These are phyloP conservation scores for Agapostemon virescens DNA, from an alignment of 2,888 invertebrate genomes.

Conservation along the genomic window DNA sequence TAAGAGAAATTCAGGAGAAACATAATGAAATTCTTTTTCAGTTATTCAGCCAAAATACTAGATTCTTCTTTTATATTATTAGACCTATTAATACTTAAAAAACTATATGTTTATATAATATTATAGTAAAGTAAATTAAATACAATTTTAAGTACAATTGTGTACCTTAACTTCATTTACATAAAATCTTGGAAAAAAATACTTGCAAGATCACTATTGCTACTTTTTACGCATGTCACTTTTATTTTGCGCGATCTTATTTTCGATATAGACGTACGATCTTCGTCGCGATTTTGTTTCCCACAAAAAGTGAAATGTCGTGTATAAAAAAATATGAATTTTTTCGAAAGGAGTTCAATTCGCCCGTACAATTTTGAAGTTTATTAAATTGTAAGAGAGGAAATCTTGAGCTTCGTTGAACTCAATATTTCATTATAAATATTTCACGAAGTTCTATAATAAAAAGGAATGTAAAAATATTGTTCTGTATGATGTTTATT, in stretches of 20 bases:
- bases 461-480: conserved; percentile 64
- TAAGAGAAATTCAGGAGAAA: conserved; percentile 43
- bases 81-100: conserved; percentile 54
- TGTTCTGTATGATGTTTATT: conserved; percentile 22
- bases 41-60: conserved; percentile 42
- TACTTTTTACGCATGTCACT: conserved; percentile 36
- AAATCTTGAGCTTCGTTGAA: conserved; percentile 10
- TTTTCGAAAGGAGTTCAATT: conserved; percentile 22
- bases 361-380: conserved; percentile 15
- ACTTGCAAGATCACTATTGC: conserved; percentile 42
- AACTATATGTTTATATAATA: conserved; percentile 49
- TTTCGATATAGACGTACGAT: conserved; percentile 29
- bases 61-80: conserved; percentile 44
- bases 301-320: conserved; percentile 34
- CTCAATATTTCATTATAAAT: conserved; percentile 25
- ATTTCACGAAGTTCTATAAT: conserved; percentile 37
- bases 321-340: conserved; percentile 51
- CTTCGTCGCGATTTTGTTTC: conserved; percentile 21
- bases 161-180: conserved; percentile 51
- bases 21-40: conserved; percentile 37
- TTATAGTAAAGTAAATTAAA: conserved; percentile 55
- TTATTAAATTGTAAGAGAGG: conserved; percentile 24
- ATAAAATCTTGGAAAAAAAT: conserved; percentile 58
- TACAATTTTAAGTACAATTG: conserved; percentile 65
- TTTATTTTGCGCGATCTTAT: neutral